These are phyloP conservation scores for Micrasema longulum DNA, from an alignment of 1,140 invertebrate genomes.

Conservation along the genomic window DNA sequence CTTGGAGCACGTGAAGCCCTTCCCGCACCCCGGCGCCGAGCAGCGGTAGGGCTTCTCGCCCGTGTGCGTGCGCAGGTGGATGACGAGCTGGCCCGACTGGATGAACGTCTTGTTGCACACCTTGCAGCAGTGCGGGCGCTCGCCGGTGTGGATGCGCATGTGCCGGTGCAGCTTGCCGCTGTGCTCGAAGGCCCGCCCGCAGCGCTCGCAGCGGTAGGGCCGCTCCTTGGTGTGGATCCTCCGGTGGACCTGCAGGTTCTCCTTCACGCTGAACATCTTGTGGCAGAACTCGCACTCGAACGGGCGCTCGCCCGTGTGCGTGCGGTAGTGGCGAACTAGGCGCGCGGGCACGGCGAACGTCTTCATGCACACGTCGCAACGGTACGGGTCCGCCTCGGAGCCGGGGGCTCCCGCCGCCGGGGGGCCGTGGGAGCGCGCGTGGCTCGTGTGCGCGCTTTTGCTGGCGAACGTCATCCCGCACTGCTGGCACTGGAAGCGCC, in stretches of 20 bases:
- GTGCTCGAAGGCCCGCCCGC: slow-evolving; percentile 91
- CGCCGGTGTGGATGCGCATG: slow-evolving; percentile 92
- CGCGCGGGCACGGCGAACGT: slow-evolving; percentile 92
- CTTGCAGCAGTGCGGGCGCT: slow-evolving; percentile 93
- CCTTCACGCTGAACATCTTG: slow-evolving; percentile 92
- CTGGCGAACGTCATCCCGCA: slow-evolving; percentile 72
- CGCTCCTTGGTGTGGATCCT: slow-evolving; percentile 91
- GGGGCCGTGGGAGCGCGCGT: slow-evolving; percentile 69
- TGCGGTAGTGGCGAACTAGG: slow-evolving; percentile 90
- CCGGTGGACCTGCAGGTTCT: slow-evolving; percentile 91
- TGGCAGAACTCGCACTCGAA: slow-evolving; percentile 93
- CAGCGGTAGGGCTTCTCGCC: slow-evolving; percentile 93
- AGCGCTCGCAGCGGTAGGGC: slow-evolving; percentile 90
- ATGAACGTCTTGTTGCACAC: slow-evolving; percentile 93
- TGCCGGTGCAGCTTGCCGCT: slow-evolving; percentile 92
- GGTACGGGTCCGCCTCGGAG: slow-evolving; percentile 77
- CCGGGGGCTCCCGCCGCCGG: slow-evolving; percentile 55
- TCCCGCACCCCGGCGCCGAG: slow-evolving; percentile 80
- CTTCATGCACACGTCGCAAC: slow-evolving; percentile 92
- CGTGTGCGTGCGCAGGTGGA: slow-evolving; percentile 89
- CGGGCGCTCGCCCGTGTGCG: slow-evolving; percentile 88
- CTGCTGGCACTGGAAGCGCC: slow-evolving; percentile 67
- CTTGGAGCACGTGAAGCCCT: slow-evolving; percentile 91
- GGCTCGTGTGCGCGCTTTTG: slow-evolving; percentile 71
- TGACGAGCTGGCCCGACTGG: slow-evolving; percentile 87